Conservation (phyloP, 2,113 vertebrate genomes). For the Gobius niger region DNA sequence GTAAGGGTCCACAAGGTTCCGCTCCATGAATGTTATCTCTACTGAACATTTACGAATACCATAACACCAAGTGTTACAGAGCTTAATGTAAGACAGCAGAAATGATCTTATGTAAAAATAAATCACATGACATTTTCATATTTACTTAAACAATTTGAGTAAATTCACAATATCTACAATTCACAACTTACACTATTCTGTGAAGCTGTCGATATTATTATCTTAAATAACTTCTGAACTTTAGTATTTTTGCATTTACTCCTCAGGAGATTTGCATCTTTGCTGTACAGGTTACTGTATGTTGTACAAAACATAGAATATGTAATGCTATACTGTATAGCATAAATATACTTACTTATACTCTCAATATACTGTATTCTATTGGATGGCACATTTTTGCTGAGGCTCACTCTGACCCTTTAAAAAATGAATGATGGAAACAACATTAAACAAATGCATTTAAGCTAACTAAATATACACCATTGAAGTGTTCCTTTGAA, state of each 20-base stretch:
- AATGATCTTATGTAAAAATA: constrained; percentile 66
- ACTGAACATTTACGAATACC: constrained; percentile 50
- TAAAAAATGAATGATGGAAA: constrained; percentile 33
- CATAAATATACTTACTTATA: constrained; percentile 75
- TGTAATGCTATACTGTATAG: constrained; percentile 68
- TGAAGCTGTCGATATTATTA: constrained; percentile 56
- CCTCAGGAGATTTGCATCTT: constrained; percentile 61
- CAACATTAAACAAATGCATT: constrained; percentile 34
- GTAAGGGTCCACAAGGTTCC: constrained; percentile 69
- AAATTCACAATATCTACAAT: constrained; percentile 76
- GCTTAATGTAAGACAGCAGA: constrained; percentile 57
- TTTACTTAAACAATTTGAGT: constrained; percentile 68
- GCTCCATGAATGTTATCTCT: constrained; percentile 53
- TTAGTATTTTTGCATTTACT: constrained; percentile 66
- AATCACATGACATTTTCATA: constrained; percentile 66
- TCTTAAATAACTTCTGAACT: constrained; percentile 51
- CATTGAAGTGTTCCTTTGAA: background rate
- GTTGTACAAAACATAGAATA: constrained; percentile 67
- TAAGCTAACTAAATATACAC: background rate
- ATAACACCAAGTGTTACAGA: constrained; percentile 68
- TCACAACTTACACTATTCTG: constrained; percentile 69
- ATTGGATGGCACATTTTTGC: constrained; percentile 59
- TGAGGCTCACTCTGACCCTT: constrained; percentile 59
- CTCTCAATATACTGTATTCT: constrained; percentile 65
- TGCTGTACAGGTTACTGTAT: constrained; percentile 59